phyloP scores from a whole-genome alignment of 2,113 vertebrate genomes.

The Pseudonaja textilis region DNA sequence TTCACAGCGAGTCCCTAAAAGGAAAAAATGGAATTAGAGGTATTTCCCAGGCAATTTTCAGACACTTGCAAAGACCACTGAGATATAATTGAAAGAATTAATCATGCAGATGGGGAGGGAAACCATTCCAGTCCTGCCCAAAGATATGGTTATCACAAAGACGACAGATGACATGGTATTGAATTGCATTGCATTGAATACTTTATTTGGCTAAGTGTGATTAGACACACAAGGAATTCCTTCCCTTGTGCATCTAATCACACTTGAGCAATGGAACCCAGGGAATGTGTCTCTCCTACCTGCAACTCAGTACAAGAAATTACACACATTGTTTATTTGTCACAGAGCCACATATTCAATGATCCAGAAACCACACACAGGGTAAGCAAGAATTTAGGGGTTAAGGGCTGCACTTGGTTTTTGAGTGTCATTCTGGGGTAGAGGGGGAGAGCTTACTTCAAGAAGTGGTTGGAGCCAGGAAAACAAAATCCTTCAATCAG shows the following conservation, averaged over 20 bases:
- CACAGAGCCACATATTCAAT: not conserved
- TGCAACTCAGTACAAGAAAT: not conserved
- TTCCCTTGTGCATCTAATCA: not conserved
- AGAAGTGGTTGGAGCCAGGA: not conserved
- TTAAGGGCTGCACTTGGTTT: not conserved
- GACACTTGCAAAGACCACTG: not conserved
- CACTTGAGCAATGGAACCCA: not conserved
- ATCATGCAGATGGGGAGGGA: not conserved
- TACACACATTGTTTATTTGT: not conserved
- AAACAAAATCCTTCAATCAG: not conserved
- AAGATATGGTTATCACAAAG: not conserved
- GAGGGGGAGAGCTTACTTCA: not conserved
- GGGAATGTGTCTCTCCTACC: not conserved
- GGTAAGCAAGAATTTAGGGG: not conserved
- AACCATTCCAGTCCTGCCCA: not conserved
- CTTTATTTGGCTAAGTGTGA: not conserved
- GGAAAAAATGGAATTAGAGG: not conserved
- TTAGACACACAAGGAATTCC: not conserved
- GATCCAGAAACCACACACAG: not conserved
- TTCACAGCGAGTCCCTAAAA: conserved; percentile 79
- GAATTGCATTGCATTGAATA: not conserved
- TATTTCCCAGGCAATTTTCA: not conserved
- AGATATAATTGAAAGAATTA: not conserved
- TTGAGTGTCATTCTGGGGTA: not conserved
- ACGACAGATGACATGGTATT: not conserved